A percentile compares a stretch with the other conserved stretches of the same genome.
Conservation (phyloP, 2,888 invertebrate species). For the Drosophila birchii region DNA sequence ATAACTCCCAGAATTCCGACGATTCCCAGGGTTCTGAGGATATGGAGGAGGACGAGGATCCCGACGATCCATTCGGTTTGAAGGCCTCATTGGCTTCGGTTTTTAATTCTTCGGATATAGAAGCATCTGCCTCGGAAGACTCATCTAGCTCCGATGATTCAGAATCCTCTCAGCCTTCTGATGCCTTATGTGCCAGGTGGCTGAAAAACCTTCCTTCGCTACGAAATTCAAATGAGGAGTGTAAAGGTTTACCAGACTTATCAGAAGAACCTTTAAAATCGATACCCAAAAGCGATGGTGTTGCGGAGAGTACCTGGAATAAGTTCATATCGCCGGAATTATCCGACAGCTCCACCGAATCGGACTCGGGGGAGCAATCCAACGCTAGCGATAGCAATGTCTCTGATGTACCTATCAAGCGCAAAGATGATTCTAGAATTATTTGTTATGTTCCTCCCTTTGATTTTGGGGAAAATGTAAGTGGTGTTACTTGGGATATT, state of each 20-base stretch:
- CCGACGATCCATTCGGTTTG: background rate
- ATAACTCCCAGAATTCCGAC: background rate
- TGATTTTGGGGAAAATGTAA: background rate
- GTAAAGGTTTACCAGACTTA: background rate
- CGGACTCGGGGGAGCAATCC: no score
- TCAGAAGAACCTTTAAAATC: background rate
- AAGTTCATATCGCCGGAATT: no score
- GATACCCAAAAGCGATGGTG: background rate
- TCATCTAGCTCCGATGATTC: background rate
- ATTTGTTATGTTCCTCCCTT: no score
- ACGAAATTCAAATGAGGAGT: no score
- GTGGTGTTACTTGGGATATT: background rate
- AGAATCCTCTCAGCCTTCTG: background rate
- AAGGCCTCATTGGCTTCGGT: background rate
- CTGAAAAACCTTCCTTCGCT: no score
- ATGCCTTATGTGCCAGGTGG: no score
- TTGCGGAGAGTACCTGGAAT: no score
- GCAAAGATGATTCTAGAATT: no score
- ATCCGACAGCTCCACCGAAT: no score
- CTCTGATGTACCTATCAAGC: no score
- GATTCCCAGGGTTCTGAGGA: background rate
- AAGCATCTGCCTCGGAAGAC: background rate
- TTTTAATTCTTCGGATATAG: no score
- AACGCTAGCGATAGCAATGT: no score
- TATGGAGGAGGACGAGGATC: background rate